These are phyloP conservation scores for Encarsia formosa DNA, from an alignment of 2,888 invertebrate species.

Conservation along the genomic window DNA sequence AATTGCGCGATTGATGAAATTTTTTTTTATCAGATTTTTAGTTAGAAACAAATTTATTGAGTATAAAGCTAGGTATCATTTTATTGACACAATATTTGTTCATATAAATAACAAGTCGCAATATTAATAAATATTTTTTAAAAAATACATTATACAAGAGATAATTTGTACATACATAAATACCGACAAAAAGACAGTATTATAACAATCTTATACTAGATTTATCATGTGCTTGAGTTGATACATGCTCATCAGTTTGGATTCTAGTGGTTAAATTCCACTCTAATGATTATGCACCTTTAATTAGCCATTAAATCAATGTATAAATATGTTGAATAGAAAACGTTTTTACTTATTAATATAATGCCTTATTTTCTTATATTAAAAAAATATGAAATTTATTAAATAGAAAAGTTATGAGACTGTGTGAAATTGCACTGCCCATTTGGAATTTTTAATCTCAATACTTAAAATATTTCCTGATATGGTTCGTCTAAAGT, in stretches of 20 bases:
- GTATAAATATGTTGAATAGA: conserved; percentile 8
- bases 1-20: too few relatives aligned
- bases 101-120: conserved; percentile 2
- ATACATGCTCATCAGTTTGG: too few relatives aligned
- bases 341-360: conserved; percentile 16
- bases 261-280: too few relatives aligned
- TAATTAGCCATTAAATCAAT: conserved; percentile 3
- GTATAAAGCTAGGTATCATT: conserved; percentile 12
- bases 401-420: conserved; percentile 22
- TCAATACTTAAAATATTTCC: conserved; percentile 26
- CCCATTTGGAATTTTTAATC: conserved; percentile 39
- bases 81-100: conserved; percentile 17
- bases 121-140: conserved; percentile 9
- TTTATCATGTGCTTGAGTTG: conserved; percentile 14
- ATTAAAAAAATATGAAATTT: conserved; percentile 27
- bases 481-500: conserved; percentile 20
- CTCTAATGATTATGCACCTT: conserved; percentile 9
- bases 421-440: conserved; percentile 23
- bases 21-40: background rate
- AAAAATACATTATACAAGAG: conserved; percentile 28
- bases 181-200: conserved; percentile 19
- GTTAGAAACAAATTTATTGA: background rate
- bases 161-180: conserved; percentile 30
- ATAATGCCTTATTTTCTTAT: conserved; percentile 23
- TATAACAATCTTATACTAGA: conserved; percentile 18